Evolutionary conservation across 2,888 invertebrate genomes (phyloP).

Genomic region (Parapristionchus giblindavisi): DNA sequence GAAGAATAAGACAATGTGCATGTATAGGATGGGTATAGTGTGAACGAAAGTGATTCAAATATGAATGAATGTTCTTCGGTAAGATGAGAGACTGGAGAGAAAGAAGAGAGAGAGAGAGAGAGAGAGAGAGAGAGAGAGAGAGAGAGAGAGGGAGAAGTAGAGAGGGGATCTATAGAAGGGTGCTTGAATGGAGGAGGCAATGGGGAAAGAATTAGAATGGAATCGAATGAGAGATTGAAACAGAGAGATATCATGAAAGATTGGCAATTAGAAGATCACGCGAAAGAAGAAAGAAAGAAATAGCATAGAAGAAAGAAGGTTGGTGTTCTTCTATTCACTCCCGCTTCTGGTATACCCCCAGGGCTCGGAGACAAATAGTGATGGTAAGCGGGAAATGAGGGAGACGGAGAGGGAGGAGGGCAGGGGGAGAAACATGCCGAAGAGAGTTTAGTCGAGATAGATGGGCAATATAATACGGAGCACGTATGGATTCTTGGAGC

Average conservation of each 20-base stretch:
- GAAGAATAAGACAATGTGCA: slow-evolving; percentile 32
- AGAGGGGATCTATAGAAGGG: too few species aligned
- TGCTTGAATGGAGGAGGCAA: not conserved
- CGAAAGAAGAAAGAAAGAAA: too few species aligned
- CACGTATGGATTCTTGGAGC: too few species aligned
- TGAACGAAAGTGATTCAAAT: not conserved
- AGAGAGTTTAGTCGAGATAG: too few species aligned
- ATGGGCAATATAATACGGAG: too few species aligned
- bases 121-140: not conserved
- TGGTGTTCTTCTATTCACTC: slow-evolving; percentile 32
- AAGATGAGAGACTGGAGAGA: not conserved
- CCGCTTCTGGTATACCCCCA: not conserved
- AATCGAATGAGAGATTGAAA: too few species aligned
- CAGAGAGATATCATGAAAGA: too few species aligned
- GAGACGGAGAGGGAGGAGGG: too few species aligned
- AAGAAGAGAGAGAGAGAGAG: not conserved
- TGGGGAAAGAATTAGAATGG: not conserved
- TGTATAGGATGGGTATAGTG: not conserved
- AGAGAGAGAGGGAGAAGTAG: not conserved
- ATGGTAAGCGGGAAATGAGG: too few species aligned
- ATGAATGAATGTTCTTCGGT: slow-evolving; percentile 12
- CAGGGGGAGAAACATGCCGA: too few species aligned
- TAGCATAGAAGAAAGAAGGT: slow-evolving; percentile 7
- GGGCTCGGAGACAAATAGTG: too few species aligned
- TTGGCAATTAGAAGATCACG: too few species aligned